Evolutionary conservation across 2,888 invertebrate genomes (phyloP).

Genomic region (Meta bourneti): DNA sequence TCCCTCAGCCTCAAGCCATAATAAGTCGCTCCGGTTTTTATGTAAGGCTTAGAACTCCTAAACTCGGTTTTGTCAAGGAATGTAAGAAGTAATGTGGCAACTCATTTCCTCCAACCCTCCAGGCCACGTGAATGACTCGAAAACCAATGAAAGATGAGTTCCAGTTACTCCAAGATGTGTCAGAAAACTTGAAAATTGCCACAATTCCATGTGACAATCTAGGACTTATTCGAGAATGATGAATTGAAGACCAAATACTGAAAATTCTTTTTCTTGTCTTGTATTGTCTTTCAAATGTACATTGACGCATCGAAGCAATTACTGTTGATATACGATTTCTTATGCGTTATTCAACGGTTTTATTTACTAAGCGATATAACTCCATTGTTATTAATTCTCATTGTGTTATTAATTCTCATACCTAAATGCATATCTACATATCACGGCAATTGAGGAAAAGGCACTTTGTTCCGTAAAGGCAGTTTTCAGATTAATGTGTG

Average conservation of each 20-base stretch:
- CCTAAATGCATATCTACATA: too few relatives aligned
- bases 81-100: neutral
- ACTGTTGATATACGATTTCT: too few relatives aligned
- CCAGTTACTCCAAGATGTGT: neutral
- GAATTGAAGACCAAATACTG: neutral
- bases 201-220: neutral
- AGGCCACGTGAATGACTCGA: constrained; percentile 41
- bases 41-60: neutral
- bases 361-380: too few relatives aligned
- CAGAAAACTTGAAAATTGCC: neutral
- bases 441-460: too few relatives aligned
- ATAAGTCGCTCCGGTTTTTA: neutral
- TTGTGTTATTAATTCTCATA: too few relatives aligned
- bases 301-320: too few relatives aligned
- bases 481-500: too few relatives aligned
- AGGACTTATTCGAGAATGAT: neutral
- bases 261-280: neutral
- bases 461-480: too few relatives aligned
- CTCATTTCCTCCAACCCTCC: neutral
- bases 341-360: too few relatives aligned
- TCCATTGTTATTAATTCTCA: too few relatives aligned
- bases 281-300: too few relatives aligned
- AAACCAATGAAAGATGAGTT: neutral
- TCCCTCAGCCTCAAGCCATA: neutral
- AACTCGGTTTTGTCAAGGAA: neutral